These are phyloP conservation scores for Ctenosaura bakeri DNA, from an alignment of 2,797 vertebrate genomes.

Conservation along the genomic window DNA sequence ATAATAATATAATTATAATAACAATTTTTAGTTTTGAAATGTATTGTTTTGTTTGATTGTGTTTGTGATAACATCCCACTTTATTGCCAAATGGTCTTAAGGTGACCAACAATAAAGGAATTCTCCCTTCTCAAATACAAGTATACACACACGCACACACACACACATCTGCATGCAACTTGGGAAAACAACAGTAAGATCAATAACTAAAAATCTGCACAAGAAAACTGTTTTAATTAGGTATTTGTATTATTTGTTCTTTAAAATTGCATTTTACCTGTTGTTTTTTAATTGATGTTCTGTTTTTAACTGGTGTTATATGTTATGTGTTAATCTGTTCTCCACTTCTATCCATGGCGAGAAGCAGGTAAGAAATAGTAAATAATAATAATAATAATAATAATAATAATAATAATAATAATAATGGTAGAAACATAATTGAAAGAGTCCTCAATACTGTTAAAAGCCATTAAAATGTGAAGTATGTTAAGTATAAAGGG, in stretches of 20 bases:
- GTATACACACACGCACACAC: background rate
- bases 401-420: too few species aligned
- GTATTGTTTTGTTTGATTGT: background rate
- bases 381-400: too few species aligned
- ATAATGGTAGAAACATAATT: background rate
- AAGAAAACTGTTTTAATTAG: too few species aligned
- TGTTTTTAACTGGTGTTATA: too few species aligned
- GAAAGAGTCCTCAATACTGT: background rate
- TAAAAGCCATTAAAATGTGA: background rate
- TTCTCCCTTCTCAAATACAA: background rate
- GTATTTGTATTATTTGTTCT: too few species aligned
- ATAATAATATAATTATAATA: constrained; percentile 12
- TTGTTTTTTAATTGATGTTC: too few species aligned
- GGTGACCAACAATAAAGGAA: background rate
- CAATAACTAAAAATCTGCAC: background rate
- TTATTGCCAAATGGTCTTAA: background rate
- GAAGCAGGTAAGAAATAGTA: too few species aligned
- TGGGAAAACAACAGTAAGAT: background rate
- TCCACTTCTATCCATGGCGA: too few species aligned
- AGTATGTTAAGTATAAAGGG: background rate
- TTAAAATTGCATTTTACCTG: too few species aligned
- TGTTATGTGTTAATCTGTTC: too few species aligned
- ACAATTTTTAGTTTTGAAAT: background rate
- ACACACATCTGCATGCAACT: background rate
- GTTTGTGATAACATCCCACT: background rate